Conservation (phyloP, 2,113 vertebrate genomes). For the Labeo rohita region DNA sequence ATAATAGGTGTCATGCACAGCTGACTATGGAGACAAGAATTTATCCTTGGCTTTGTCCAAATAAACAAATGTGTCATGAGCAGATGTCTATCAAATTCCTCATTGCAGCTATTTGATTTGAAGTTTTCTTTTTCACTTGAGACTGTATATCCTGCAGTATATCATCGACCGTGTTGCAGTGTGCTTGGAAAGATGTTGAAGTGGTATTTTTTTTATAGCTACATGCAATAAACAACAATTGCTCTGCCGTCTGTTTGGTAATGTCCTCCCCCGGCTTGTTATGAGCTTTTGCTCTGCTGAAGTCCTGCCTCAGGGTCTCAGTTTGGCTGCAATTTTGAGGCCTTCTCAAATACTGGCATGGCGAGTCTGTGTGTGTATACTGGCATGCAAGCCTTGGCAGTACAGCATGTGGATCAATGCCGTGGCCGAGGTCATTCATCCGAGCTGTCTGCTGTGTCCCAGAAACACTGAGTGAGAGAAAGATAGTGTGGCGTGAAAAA, state of each 20-base stretch:
- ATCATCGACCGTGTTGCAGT: background rate
- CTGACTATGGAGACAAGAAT: background rate
- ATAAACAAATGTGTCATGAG: background rate
- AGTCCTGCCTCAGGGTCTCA: conserved; percentile 28
- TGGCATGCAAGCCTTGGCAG: conserved; percentile 59
- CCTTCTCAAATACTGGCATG: conserved; percentile 27
- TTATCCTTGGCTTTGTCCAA: background rate
- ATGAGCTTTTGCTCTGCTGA: background rate
- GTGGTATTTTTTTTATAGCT: background rate
- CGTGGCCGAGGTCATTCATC: conserved; percentile 64
- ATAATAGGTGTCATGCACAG: background rate
- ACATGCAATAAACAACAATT: conserved; percentile 10
- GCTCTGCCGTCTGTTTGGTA: background rate
- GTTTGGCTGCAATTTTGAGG: conserved; percentile 31
- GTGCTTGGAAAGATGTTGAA: background rate
- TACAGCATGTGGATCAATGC: conserved; percentile 62
- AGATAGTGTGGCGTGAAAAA: conserved; percentile 11
- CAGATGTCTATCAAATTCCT: background rate
- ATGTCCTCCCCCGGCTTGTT: background rate
- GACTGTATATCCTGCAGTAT: background rate
- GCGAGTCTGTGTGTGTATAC: conserved; percentile 43
- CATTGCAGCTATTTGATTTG: background rate
- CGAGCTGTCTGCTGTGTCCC: conserved; percentile 61
- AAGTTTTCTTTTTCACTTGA: background rate
- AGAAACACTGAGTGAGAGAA: conserved; percentile 49